These are phyloP conservation scores for Gallirallus australis DNA, from an alignment of 2,797 vertebrate genomes.

Conservation along the genomic window DNA sequence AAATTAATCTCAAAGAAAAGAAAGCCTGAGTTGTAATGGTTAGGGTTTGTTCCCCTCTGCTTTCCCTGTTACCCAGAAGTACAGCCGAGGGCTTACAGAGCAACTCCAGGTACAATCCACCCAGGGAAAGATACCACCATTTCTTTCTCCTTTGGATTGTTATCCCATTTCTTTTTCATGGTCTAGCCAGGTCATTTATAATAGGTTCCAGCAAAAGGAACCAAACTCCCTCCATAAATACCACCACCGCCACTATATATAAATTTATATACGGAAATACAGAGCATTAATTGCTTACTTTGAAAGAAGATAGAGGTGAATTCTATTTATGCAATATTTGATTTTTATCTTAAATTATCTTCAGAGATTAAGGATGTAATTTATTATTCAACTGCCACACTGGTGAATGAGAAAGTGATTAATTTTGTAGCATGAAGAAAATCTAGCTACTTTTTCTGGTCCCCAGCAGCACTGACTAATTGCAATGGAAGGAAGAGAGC, in stretches of 20 bases:
- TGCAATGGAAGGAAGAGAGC: background rate
- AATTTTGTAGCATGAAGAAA: background rate
- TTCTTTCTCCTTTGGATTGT: background rate
- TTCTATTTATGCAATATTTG: background rate
- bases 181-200: background rate
- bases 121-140: accelerated
- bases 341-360: conserved; percentile 1
- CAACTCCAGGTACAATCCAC: background rate
- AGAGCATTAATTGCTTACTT: background rate
- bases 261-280: background rate
- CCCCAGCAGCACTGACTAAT: background rate
- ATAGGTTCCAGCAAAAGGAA: background rate
- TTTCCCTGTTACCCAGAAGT: background rate
- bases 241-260: background rate
- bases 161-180: background rate
- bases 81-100: background rate
- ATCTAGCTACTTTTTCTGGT: background rate
- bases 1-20: background rate
- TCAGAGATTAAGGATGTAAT: background rate
- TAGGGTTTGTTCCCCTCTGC: background rate
- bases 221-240: background rate
- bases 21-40: background rate
- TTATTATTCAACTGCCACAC: background rate
- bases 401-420: background rate
- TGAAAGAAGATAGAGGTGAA: background rate